Base-by-base conservation (phyloP, 2,888 invertebrate species). In the Orchesella flavescens region DNA sequence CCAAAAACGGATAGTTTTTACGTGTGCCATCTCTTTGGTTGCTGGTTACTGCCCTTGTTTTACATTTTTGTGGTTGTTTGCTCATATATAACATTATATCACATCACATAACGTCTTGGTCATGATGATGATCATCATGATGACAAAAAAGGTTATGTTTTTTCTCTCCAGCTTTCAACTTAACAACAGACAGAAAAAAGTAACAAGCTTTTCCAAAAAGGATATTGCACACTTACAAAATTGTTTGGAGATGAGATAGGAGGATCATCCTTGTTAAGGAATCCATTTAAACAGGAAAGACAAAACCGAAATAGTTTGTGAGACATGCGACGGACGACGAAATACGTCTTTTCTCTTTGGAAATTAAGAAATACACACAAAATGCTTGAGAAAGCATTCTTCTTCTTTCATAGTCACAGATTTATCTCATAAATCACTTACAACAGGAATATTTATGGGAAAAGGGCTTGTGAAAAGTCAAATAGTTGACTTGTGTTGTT, bases 361-460 rank as follows among this genome's bases (percentile, higher is more conserved):
- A 34, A 34, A 34, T 34, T 34, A 34, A 34, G 34, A 34, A 34
- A 34, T 34, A 34, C 34, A 44, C 12, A 49, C 1, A 66, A 66
- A 49, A 46, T 24, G 49, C 69, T 19, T 44, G 66, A 43, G 15
- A 59, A 59, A 17, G 21, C 49, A 21, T 53, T 69, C 5, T 46
- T 44, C 23, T 21, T 46, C 13, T 12, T 46, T 66, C 1, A 9
- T n/a, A 66, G 13, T 49, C 66, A 66, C 73, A 81, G 81, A 81
- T 75, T 81, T 69, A 74, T 69, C 75, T 74, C 81, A 74, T 81
- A 81, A 81, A 81, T 81, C 81, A 81, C 81, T 59, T 68, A 66
- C 61, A 61, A 68, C 74, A 74, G 55, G 81, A 81, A 75, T 81
- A 81, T 81, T 81, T 81, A 81, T 81, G 81, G 68, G 68, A 63